Evolutionary conservation across 2,888 invertebrate genomes (phyloP).

Genomic region (Plebejus anna): DNA sequence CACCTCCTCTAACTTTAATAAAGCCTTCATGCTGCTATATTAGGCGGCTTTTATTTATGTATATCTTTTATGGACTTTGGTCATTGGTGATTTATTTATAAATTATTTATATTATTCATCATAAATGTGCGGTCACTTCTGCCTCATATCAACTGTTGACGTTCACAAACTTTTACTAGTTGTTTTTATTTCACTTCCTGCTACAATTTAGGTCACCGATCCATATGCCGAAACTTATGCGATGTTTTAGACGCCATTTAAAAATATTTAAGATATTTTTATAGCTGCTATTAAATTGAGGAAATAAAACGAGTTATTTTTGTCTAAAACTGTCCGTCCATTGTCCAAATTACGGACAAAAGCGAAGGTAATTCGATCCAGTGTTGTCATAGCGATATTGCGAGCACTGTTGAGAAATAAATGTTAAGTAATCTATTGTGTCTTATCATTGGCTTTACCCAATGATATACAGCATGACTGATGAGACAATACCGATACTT

Average conservation of each 20-base stretch:
- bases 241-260: neutral
- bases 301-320: neutral
- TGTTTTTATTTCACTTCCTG: constrained; percentile 10
- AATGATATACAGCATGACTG: neutral
- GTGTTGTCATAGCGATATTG: constrained; percentile 7
- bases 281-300: neutral
- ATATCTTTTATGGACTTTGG: neutral
- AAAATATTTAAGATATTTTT: constrained; percentile 18
- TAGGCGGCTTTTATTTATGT: neutral
- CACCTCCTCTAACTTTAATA: neutral
- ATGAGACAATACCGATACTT: too few relatives aligned
- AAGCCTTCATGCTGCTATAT: neutral
- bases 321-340: neutral
- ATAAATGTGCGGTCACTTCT: constrained; percentile 1
- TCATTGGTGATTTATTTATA: neutral
- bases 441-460: neutral
- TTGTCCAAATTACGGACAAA: constrained; percentile 2
- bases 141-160: constrained; percentile 3
- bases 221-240: constrained; percentile 6
- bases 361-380: neutral
- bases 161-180: neutral
- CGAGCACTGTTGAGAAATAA: neutral
- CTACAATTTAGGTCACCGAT: constrained; percentile 19
- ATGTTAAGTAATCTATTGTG: constrained; percentile 10
- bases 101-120: neutral